Evolutionary conservation across 2,888 invertebrate species (phyloP), one percentile per base, ranked within the genome.

Genomic region (Monoplex corrugatus): DNA sequence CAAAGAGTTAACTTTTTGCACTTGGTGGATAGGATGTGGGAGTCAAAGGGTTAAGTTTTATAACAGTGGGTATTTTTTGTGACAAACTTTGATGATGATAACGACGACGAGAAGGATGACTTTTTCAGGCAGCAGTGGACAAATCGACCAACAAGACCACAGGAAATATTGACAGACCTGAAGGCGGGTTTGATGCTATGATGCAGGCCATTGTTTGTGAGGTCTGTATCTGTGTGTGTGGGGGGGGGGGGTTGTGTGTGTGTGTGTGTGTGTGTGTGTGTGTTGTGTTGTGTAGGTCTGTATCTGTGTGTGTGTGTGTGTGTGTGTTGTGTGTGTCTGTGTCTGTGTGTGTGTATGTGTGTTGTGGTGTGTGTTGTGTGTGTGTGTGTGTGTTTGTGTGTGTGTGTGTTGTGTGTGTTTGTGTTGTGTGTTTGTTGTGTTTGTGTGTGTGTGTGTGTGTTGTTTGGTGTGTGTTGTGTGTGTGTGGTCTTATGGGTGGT

Each of bases 131-230:
- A 1, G 87, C 80, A 63, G 89, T 92, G 0, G 45, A 87, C 23
- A 63, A 16, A 19, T 89, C 90, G 0, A 44, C 50, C 16, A 40
- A 40, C 13, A 87, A 50, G 10, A 72, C 99, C 45, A 99, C 99
- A 8, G 99, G 99, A 90, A 99, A 99, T 96, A 96, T 99, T 95
- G 99, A 99, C 96, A 98, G 98, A 0, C 99, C 99, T 0, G 99
- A 99, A 96, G 99, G 99, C 50, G 99, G 99, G 23, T 99, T 99
- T 96, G 99, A 99, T 96, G 99, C 99, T 35, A 98, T 99, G 92
- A 99, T 99, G 98, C 99, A 99, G 96, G 99, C 99, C 0, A 98
- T 99, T 78, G 98, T 98, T 23, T 97, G 97, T 92, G 93, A 96
- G 92, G 96, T 96, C 93, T 90, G 94, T 89, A 40, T 23, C 68